Conservation (phyloP, 2,888 invertebrate species). For the Athalia circularis region DNA sequence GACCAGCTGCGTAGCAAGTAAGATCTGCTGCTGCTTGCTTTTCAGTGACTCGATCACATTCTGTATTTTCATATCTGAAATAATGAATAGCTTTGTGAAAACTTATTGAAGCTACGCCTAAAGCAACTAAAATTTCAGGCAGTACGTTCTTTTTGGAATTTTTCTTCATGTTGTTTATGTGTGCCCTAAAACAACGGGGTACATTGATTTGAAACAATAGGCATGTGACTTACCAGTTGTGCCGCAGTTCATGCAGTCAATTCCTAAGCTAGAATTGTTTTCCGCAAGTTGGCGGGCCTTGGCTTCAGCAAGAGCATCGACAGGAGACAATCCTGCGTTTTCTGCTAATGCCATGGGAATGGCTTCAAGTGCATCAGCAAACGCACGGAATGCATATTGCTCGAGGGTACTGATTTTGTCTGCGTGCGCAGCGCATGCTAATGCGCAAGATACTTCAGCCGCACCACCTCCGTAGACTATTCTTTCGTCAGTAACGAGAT, state of each 20-base stretch:
- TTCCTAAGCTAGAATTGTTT: slow-evolving; percentile 90
- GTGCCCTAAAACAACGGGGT: no score
- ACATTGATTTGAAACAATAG: no score
- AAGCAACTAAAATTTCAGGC: no score
- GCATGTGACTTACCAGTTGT: slow-evolving; percentile 69
- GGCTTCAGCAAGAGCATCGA: slow-evolving; percentile 92
- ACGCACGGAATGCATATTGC: slow-evolving; percentile 97
- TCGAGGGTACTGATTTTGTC: slow-evolving; percentile 93
- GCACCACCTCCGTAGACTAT: slow-evolving; percentile 99
- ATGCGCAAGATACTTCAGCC: slow-evolving; percentile 94
- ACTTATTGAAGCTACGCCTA: slow-evolving; percentile 36
- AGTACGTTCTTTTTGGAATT: no score
- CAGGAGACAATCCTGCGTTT: slow-evolving; percentile 95
- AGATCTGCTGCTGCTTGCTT: slow-evolving; percentile 97
- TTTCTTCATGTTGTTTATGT: no score
- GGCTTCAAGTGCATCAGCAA: slow-evolving; percentile 95
- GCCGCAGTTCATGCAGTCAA: slow-evolving; percentile 95
- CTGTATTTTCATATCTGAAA: slow-evolving; percentile 93
- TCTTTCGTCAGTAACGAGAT: slow-evolving; percentile 81
- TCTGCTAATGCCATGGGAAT: slow-evolving; percentile 97
- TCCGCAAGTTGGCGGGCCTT: slow-evolving; percentile 92
- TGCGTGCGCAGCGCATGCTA: slow-evolving; percentile 92
- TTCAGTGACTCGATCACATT: slow-evolving; percentile 97
- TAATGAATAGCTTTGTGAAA: slow-evolving; percentile 44
- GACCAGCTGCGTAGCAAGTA: slow-evolving; percentile 97